Evolutionary conservation across 2,113 vertebrate species (phyloP), one percentile per base, ranked within the genome.

Genomic region (Myotis yumanensis): DNA sequence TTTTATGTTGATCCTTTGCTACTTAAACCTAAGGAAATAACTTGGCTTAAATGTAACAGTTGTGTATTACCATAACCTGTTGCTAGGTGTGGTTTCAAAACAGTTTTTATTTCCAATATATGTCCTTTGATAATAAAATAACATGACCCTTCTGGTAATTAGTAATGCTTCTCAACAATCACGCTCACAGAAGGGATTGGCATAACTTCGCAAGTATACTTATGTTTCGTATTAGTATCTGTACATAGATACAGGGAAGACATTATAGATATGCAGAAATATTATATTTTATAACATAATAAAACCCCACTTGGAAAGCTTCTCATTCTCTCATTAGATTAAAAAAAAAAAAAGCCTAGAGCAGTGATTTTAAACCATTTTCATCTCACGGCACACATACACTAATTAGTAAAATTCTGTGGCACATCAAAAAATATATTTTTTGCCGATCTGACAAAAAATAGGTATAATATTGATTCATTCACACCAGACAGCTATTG

Each of bases 11-110:
- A 88, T 75, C 85, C 66, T 52, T 84, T 76, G 80, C 46, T 83
- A 90, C 72, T 79, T 68, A 93, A 94, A 30, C 59, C 84, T 90
- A 79, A 95, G 84, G 76, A 91, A 96, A 91, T 84, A 92, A 84
- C 54, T 92, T 75, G 69, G 83, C 57, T 86, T 91, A 93, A 94
- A 92, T 57, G 18, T 62, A 90, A 93, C 83, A 62, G 77, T 11
- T 69, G 35, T 54, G 23, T 7, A 40, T 79, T 82, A 66, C 93
- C 62, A 94, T 51, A 93, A 89, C 52, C 32, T 89, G 64, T 96
- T 98, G 97, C 93, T 98, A 97, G 97, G 95, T 97, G 97, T 98
- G 97, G 96, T 90, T 95, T 97, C 95, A 91, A 97, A 98, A 95
- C 95, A 98, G 76, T 80, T 95, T 94, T 96, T 95, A 89, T 97